These are phyloP conservation scores for Peribatodes rhomboidaria DNA, from an alignment of 2,888 invertebrate species.

Conservation along the genomic window DNA sequence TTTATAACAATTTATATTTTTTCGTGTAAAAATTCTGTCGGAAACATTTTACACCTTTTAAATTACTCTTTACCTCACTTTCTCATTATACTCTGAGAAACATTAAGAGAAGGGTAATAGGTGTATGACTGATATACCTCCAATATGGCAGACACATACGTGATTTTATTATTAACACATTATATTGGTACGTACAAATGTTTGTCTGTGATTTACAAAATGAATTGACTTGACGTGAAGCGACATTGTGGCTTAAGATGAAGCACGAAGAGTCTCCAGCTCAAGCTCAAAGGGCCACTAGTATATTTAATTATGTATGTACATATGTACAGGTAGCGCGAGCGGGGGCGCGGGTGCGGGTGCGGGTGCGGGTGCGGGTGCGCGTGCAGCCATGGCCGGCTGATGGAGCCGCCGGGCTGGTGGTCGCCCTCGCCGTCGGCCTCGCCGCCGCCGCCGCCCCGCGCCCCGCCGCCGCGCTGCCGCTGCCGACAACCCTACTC, in stretches of 20 bases:
- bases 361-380: constrained; percentile 76
- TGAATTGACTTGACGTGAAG: no score
- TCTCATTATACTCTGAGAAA: constrained; percentile 8
- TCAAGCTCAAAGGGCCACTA: neutral
- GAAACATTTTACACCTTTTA: constrained; percentile 31
- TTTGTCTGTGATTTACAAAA: no score
- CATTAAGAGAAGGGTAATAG: neutral
- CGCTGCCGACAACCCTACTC: constrained; percentile 79
- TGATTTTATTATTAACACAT: no score
- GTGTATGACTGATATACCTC: constrained; percentile 2
- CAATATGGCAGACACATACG: neutral
- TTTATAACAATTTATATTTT: constrained; percentile 37
- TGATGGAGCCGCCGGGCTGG: constrained; percentile 81
- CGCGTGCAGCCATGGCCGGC: constrained; percentile 79
- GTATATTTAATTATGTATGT: neutral
- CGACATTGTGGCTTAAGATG: no score
- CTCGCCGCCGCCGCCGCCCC: constrained; percentile 82
- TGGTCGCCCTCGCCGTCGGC: constrained; percentile 80
- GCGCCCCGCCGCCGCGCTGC: constrained; percentile 81
- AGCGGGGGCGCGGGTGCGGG: constrained; percentile 78
- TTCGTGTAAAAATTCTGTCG: constrained; percentile 15
- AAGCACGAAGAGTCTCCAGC: no score
- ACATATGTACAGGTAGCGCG: constrained; percentile 71
- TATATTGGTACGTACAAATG: no score
- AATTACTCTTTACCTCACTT: constrained; percentile 20